Evolutionary conservation across 2,113 vertebrate genomes (phyloP).

Genomic region (Shinisaurus crocodilurus): DNA sequence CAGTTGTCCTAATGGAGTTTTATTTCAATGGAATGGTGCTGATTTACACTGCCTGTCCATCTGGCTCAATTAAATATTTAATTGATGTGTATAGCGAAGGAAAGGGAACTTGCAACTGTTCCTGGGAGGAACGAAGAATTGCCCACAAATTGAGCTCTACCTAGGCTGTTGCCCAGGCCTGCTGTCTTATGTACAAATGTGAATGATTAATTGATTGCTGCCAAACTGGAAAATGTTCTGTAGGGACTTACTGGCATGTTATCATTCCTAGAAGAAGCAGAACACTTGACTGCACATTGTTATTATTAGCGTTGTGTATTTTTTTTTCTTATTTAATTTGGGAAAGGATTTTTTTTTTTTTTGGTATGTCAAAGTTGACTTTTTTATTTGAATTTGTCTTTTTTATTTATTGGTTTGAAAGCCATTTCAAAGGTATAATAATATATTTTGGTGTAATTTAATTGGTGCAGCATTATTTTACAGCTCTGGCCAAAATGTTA

Average conservation of each 20-base stretch:
- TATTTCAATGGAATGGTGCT: not conserved
- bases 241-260: constrained; percentile 88
- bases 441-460: constrained; percentile 90
- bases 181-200: constrained; percentile 81
- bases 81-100: constrained; percentile 38
- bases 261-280: constrained; percentile 81
- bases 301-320: constrained; percentile 90
- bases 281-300: constrained; percentile 99
- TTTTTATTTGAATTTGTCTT: constrained; percentile 90
- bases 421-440: constrained; percentile 93
- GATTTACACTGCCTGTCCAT: constrained; percentile 34
- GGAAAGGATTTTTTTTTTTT: constrained; percentile 67
- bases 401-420: constrained; percentile 99
- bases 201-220: constrained; percentile 85
- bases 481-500: constrained; percentile 78
- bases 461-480: constrained; percentile 82
- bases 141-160: constrained; percentile 34
- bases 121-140: constrained; percentile 39
- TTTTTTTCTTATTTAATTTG: constrained; percentile 84
- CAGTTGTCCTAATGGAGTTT: not conserved
- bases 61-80: constrained; percentile 37
- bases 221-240: constrained; percentile 95
- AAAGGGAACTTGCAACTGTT: not conserved
- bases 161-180: constrained; percentile 68
- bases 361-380: constrained; percentile 83